Evolutionary conservation across 1,140 invertebrate genomes (phyloP).

Genomic region (Anadara kagoshimensis): DNA sequence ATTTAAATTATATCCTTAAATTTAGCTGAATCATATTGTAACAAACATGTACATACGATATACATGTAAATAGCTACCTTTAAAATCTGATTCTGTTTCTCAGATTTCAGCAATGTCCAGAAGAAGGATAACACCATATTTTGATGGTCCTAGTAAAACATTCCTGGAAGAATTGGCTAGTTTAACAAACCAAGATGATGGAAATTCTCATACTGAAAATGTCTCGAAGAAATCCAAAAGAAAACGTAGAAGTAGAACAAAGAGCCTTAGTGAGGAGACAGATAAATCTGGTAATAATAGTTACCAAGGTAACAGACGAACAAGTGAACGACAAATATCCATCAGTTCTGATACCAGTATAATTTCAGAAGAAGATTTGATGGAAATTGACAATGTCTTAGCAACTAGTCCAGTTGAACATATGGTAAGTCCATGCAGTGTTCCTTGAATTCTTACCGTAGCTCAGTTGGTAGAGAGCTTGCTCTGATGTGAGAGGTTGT

Average conservation of each 20-base stretch:
- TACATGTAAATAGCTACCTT: background rate
- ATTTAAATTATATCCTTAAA: too few relatives aligned
- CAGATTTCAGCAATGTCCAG: slow-evolving; percentile 73
- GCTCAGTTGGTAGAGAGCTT: too few relatives aligned
- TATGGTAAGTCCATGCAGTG: too few relatives aligned
- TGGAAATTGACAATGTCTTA: slow-evolving; percentile 1
- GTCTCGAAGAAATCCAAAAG: slow-evolving; percentile 51
- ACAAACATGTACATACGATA: background rate
- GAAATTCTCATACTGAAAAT: slow-evolving; percentile 7
- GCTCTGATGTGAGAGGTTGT: too few relatives aligned
- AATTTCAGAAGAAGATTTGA: slow-evolving; percentile 46
- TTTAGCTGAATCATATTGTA: too few relatives aligned
- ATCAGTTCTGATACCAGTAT: slow-evolving; percentile 57
- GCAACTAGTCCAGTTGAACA: slow-evolving; percentile 20
- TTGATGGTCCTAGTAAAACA: slow-evolving; percentile 76
- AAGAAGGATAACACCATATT: slow-evolving; percentile 80
- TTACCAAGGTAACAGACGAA: slow-evolving; percentile 13
- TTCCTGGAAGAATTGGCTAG: slow-evolving; percentile 75
- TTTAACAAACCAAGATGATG: slow-evolving; percentile 72
- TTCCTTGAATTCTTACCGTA: too few relatives aligned
- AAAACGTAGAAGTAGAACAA: slow-evolving; percentile 52
- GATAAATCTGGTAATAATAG: slow-evolving; percentile 37
- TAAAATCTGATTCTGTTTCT: slow-evolving; percentile 26
- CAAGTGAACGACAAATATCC: slow-evolving; percentile 51
- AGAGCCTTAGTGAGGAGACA: slow-evolving; percentile 53